Conservation (phyloP, 2,888 invertebrate species). For the Euclidia mi region DNA sequence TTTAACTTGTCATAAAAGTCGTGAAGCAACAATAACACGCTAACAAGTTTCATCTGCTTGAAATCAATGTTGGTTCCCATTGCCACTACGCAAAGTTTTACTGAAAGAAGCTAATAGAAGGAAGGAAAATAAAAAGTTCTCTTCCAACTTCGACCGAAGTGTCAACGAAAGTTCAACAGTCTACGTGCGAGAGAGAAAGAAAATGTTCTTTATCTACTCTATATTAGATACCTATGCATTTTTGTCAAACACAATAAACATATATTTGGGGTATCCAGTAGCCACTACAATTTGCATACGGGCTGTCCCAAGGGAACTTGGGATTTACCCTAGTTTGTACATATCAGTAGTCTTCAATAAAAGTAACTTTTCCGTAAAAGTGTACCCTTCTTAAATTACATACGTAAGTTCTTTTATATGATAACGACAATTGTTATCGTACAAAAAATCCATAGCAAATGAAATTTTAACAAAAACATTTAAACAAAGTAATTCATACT, state of each 20-base stretch:
- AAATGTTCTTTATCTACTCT: slow-evolving; percentile 42
- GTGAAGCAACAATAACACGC: slow-evolving; percentile 46
- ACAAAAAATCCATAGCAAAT: no score
- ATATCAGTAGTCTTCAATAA: slow-evolving; percentile 46
- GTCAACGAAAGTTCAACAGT: slow-evolving; percentile 77
- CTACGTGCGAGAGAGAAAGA: slow-evolving; percentile 50
- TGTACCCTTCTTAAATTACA: slow-evolving; percentile 21
- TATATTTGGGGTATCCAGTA: slow-evolving; percentile 22
- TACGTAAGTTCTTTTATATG: slow-evolving; percentile 24
- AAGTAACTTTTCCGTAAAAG: slow-evolving; percentile 37
- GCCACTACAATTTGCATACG: slow-evolving; percentile 46
- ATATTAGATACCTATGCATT: slow-evolving; percentile 22
- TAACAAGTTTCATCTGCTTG: slow-evolving; percentile 60
- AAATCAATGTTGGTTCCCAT: slow-evolving; percentile 76
- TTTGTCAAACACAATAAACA: slow-evolving; percentile 32
- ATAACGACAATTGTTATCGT: slow-evolving; percentile 11
- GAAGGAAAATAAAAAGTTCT: slow-evolving; percentile 74
- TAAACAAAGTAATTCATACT: no score
- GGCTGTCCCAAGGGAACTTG: slow-evolving; percentile 30
- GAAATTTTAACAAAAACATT: no score
- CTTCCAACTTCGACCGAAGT: slow-evolving; percentile 70
- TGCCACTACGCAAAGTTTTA: slow-evolving; percentile 67
- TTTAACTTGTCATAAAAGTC: slow-evolving; percentile 38
- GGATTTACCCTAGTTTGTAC: slow-evolving; percentile 41
- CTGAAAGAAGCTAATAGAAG: slow-evolving; percentile 71